These are phyloP conservation scores for Chionodraco myersi DNA, from an alignment of 2,113 vertebrate species.

Conservation along the genomic window DNA sequence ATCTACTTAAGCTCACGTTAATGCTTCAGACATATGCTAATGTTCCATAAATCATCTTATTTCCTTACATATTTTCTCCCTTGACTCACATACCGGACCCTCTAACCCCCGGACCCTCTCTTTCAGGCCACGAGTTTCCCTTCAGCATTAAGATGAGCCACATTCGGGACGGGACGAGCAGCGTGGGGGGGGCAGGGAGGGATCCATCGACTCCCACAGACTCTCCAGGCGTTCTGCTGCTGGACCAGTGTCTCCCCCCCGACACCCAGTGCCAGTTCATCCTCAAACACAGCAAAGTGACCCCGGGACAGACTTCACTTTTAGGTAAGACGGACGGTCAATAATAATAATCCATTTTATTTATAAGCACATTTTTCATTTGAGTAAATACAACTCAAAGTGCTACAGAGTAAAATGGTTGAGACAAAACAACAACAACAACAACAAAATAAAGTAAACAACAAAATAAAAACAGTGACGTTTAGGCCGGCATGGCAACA, in stretches of 20 bases:
- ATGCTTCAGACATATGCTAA: no score
- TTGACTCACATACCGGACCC: conserved; percentile 17
- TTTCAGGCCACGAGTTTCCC: conserved; percentile 93
- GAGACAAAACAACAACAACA: no score
- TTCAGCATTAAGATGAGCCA: conserved; percentile 98
- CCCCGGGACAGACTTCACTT: conserved; percentile 73
- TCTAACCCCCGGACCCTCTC: conserved; percentile 48
- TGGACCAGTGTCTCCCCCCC: conserved; percentile 88
- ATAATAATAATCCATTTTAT: background rate
- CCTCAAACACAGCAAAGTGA: conserved; percentile 88
- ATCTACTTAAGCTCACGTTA: no score
- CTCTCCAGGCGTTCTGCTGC: conserved; percentile 86
- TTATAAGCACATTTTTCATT: no score
- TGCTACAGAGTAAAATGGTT: no score
- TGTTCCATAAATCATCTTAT: no score
- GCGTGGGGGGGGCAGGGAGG: conserved; percentile 65
- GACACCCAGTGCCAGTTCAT: conserved; percentile 96
- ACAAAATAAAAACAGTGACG: no score
- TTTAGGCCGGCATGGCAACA: no score
- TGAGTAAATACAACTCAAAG: no score
- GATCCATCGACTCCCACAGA: conserved; percentile 77
- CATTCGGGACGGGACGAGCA: conserved; percentile 83
- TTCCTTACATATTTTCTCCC: no score
- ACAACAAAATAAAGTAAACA: no score
- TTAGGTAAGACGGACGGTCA: conserved; percentile 79